A percentile compares a stretch with the other conserved stretches of the same genome.
These are phyloP conservation scores for Hirudo medicinalis DNA, from an alignment of 1,140 invertebrate genomes.

Conservation along the genomic window DNA sequence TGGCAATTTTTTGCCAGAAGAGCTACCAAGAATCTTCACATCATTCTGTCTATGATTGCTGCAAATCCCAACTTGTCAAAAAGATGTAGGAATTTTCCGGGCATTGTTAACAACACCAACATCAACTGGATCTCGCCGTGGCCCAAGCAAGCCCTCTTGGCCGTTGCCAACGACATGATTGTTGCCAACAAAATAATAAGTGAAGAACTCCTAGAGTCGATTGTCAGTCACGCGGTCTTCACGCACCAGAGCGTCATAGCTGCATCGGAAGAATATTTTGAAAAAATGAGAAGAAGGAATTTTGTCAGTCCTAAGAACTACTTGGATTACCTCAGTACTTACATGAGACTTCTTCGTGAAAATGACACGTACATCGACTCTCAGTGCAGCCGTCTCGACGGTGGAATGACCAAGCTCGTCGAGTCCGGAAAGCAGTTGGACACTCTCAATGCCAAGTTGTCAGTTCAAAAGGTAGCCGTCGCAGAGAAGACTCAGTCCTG, in stretches of 20 bases:
- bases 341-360: conserved; percentile 57
- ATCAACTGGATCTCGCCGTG: conserved; percentile 45
- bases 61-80: conserved; percentile 41
- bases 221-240: conserved; percentile 67
- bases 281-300: conserved; percentile 59
- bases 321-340: conserved; percentile 66
- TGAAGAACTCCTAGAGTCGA: conserved; percentile 50
- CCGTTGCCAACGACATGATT: conserved; percentile 56
- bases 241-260: conserved; percentile 58
- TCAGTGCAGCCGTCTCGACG: conserved; percentile 53
- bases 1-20: conserved; percentile 47
- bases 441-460: conserved; percentile 58
- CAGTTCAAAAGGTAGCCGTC: conserved; percentile 60
- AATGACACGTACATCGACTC: conserved; percentile 52
- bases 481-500: conserved; percentile 60
- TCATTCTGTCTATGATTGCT: conserved; percentile 44
- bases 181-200: conserved; percentile 45
- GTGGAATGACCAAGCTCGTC: conserved; percentile 61
- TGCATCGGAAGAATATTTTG: conserved; percentile 57
- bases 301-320: conserved; percentile 81
- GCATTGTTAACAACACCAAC: conserved; percentile 42
- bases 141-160: conserved; percentile 48
- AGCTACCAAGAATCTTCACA: conserved; percentile 43
- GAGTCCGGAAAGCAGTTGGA: conserved; percentile 60
- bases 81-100: conserved; percentile 43